Conservation (phyloP, 1,140 invertebrate species). For the Lepidurus couesii region DNA sequence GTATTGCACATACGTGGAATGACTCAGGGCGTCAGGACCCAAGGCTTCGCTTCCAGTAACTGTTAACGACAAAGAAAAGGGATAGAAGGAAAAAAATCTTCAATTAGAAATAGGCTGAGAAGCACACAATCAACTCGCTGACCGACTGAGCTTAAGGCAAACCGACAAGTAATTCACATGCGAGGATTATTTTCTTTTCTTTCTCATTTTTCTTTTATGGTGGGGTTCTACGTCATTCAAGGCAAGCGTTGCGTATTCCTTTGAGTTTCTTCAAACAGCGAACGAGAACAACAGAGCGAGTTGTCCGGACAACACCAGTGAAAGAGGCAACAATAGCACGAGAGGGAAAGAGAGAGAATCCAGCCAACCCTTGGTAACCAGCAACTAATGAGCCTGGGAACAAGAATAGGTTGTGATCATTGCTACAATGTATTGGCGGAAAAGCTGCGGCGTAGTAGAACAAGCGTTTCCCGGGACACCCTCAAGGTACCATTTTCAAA, state of each 20-base stretch:
- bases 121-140: not conserved
- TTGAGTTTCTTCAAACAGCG: not conserved
- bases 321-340: conserved; percentile 18
- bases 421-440: not conserved
- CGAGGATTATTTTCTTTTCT: not conserved
- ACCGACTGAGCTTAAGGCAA: not conserved
- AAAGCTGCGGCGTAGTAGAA: too few species aligned
- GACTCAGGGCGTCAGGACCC: conserved; percentile 44
- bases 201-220: not conserved
- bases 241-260: not conserved
- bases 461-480: too few species aligned
- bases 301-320: conserved; percentile 22
- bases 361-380: conserved; percentile 23
- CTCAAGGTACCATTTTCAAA: too few species aligned
- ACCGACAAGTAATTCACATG: not conserved
- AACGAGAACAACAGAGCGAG: not conserved
- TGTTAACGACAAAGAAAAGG: conserved; percentile 35
- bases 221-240: conserved; percentile 16
- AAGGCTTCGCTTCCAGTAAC: conserved; percentile 41
- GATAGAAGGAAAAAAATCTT: not conserved
- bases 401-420: conserved; percentile 5
- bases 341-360: not conserved
- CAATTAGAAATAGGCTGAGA: not conserved
- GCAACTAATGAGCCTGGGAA: conserved; percentile 28
- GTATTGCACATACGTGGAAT: conserved; percentile 63